These are phyloP conservation scores for Zaprionus bogoriensis DNA, from an alignment of 2,888 invertebrate genomes.

Conservation along the genomic window DNA sequence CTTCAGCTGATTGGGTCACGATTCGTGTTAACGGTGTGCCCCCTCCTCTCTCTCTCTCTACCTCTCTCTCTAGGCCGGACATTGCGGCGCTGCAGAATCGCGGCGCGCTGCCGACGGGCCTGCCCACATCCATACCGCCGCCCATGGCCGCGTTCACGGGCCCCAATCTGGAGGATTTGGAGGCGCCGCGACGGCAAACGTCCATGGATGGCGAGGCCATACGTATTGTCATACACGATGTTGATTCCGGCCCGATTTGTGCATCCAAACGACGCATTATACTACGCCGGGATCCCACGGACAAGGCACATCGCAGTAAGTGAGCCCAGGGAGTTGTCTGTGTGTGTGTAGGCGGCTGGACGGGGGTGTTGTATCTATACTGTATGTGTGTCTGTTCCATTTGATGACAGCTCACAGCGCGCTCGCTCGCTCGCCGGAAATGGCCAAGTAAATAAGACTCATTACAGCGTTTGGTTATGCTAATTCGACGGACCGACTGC, in stretches of 20 bases:
- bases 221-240: slow-evolving; percentile 96
- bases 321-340: slow-evolving; percentile 61
- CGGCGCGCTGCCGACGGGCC: slow-evolving; percentile 83
- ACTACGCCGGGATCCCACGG: slow-evolving; percentile 90
- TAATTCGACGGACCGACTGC: slow-evolving; percentile 55
- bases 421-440: slow-evolving; percentile 53
- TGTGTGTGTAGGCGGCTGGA: neutral
- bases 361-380: neutral
- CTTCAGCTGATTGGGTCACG: no score
- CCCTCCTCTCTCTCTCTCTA: no score
- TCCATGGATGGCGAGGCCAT: slow-evolving; percentile 96
- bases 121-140: slow-evolving; percentile 82
- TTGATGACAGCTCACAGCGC: slow-evolving; percentile 30
- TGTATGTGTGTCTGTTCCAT: slow-evolving; percentile 37
- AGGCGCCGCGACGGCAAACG: slow-evolving; percentile 89
- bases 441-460: slow-evolving; percentile 76
- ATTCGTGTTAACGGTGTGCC: slow-evolving; percentile 1
- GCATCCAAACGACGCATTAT: slow-evolving; percentile 89
- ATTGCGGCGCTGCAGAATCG: slow-evolving; percentile 86
- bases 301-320: slow-evolving; percentile 94
- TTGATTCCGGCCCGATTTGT: slow-evolving; percentile 88
- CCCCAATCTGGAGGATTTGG: slow-evolving; percentile 86
- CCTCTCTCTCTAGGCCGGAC: no score
- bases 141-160: slow-evolving; percentile 82
- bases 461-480: slow-evolving; percentile 74